Evolutionary conservation across 2,888 invertebrate species (phyloP).

Genomic region (Limnephilus marmoratus): DNA sequence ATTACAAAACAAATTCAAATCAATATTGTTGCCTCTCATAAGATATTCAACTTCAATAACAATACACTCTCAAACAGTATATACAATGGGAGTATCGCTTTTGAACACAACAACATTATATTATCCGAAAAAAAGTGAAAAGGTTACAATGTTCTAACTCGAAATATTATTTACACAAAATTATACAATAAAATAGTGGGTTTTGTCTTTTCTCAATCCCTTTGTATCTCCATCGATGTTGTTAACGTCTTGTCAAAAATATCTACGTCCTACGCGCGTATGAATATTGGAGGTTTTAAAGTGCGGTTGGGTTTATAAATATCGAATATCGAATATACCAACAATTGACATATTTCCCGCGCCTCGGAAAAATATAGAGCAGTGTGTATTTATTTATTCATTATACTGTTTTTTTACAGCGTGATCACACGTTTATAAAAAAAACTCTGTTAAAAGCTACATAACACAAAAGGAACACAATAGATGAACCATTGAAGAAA

Average conservation of each 20-base stretch:
- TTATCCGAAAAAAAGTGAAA: not conserved
- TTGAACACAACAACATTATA: not conserved
- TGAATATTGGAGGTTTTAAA: not conserved
- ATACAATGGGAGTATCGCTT: not conserved
- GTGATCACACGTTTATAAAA: no score
- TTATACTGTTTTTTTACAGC: no score
- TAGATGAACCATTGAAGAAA: no score
- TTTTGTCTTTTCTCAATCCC: not conserved
- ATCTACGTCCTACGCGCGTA: not conserved
- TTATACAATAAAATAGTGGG: not conserved
- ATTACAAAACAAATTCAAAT: not conserved
- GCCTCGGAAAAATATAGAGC: not conserved
- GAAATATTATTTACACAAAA: not conserved
- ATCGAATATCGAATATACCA: not conserved
- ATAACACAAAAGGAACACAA: no score
- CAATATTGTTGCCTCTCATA: not conserved
- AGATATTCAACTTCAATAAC: not conserved
- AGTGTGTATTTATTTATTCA: not conserved
- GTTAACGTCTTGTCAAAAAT: not conserved
- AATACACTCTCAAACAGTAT: not conserved
- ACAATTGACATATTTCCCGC: not conserved
- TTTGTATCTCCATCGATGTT: not conserved
- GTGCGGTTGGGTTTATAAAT: not conserved
- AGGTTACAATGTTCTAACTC: not conserved
- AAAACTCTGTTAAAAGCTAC: no score